Evolutionary conservation across 2,797 vertebrate species (phyloP).

Genomic region (Microcaecilia unicolor): DNA sequence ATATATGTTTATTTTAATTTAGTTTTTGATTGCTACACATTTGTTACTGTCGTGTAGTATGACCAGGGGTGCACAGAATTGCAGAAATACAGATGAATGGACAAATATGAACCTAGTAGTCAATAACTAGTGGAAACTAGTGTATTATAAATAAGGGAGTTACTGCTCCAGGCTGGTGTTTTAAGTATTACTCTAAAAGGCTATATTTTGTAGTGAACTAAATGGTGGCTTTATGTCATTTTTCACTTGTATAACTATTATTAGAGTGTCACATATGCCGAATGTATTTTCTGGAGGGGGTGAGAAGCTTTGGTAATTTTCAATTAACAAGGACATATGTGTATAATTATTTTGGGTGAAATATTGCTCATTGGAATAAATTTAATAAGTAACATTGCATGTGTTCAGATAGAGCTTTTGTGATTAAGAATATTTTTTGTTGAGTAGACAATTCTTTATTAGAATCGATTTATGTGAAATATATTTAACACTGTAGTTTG

Average conservation of each 20-base stretch:
- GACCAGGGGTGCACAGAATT: too few species aligned
- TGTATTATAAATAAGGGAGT: conserved; percentile 8
- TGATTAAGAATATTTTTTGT: conserved; percentile 35
- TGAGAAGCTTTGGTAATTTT: conserved; percentile 19
- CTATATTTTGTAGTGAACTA: conserved; percentile 9
- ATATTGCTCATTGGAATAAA: conserved; percentile 22
- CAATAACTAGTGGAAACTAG: conserved; percentile 21
- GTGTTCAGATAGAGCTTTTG: conserved; percentile 28
- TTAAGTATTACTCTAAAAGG: conserved; percentile 19
- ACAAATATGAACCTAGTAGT: too few species aligned
- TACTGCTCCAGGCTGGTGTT: conserved; percentile 13
- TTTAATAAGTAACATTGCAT: conserved; percentile 27
- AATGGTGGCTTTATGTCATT: too few species aligned
- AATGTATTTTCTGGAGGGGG: conserved; percentile 14
- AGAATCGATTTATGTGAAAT: conserved; percentile 44
- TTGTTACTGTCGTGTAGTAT: too few species aligned
- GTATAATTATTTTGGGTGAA: conserved; percentile 26
- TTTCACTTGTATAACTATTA: conserved; percentile 8
- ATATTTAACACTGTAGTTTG: conserved; percentile 38
- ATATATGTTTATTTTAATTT: conserved; percentile 38
- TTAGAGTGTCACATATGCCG: conserved; percentile 10
- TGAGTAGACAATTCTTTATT: conserved; percentile 23
- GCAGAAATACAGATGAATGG: conserved; percentile 22
- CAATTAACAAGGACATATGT: background rate
- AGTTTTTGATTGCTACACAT: conserved; percentile 24